phyloP scores from a whole-genome alignment of 2,797 vertebrate genomes.

The Threskiornis aethiopicus region DNA sequence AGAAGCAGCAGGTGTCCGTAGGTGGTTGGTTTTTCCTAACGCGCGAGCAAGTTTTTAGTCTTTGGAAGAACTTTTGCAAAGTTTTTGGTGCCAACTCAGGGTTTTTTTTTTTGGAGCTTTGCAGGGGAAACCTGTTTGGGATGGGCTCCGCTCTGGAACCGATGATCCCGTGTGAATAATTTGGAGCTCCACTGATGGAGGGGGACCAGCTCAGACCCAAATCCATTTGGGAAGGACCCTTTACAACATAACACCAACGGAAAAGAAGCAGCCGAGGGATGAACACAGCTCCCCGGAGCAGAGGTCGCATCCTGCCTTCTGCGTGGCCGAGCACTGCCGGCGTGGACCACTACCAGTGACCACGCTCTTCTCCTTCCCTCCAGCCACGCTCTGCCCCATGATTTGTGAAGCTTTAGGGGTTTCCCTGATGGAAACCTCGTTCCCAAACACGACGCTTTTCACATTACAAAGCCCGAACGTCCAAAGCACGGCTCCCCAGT shows the following conservation, averaged over 20 bases:
- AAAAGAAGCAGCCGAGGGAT: background rate
- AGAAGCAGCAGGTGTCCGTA: background rate
- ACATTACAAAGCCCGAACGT: fast-evolving
- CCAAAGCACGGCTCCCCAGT: background rate
- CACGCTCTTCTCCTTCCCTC: background rate
- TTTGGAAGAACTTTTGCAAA: background rate
- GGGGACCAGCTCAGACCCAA: background rate
- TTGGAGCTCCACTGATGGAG: background rate
- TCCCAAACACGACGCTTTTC: fast-evolving
- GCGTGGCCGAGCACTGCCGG: fast-evolving
- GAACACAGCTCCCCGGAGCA: background rate
- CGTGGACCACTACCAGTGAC: fast-evolving
- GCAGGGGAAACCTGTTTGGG: background rate
- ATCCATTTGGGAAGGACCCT: background rate
- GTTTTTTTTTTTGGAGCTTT: background rate
- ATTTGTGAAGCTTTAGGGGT: fast-evolving
- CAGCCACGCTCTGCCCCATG: fast-evolving
- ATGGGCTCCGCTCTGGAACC: background rate
- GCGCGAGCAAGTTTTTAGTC: background rate
- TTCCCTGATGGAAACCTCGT: background rate
- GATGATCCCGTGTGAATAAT: background rate
- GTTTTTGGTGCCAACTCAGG: background rate
- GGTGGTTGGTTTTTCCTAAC: background rate
- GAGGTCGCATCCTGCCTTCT: background rate
- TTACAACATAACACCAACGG: fast-evolving